These are phyloP conservation scores for Drosophila teissieri DNA, from an alignment of 1,140 invertebrate species.

Conservation along the genomic window DNA sequence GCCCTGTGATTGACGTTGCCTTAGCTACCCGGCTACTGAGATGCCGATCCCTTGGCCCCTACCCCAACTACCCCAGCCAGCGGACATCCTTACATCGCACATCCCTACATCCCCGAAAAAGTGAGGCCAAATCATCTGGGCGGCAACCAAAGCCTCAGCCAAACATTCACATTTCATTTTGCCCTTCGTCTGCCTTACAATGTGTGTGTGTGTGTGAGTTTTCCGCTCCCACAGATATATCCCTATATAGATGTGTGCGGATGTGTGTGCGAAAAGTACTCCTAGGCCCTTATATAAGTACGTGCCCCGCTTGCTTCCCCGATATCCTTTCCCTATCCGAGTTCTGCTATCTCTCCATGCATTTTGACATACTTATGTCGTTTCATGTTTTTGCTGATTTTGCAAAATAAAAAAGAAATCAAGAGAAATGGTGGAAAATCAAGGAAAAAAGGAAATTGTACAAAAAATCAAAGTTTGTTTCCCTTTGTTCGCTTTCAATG, in stretches of 20 bases:
- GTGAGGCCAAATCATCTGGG: constrained; percentile 78
- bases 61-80: neutral
- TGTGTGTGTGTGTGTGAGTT: constrained; percentile 30
- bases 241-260: constrained; percentile 30
- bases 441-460: constrained; percentile 19
- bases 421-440: neutral
- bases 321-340: constrained; percentile 25
- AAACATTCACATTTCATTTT: constrained; percentile 71
- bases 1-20: constrained; percentile 73
- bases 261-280: constrained; percentile 62
- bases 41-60: constrained; percentile 13
- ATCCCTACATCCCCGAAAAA: constrained; percentile 4
- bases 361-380: constrained; percentile 84
- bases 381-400: constrained; percentile 82
- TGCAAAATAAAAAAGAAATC: constrained; percentile 44
- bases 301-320: constrained; percentile 48
- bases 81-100: too few species aligned
- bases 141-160: constrained; percentile 71
- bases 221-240: constrained; percentile 39
- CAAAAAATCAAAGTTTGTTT: constrained; percentile 54
- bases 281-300: constrained; percentile 80
- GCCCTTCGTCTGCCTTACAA: constrained; percentile 65
- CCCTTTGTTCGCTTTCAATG: constrained; percentile 34
- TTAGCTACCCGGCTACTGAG: constrained; percentile 57
- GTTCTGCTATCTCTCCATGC: constrained; percentile 70